Base-by-base conservation (phyloP, 2,113 vertebrate species). In the Rhea pennata region DNA sequence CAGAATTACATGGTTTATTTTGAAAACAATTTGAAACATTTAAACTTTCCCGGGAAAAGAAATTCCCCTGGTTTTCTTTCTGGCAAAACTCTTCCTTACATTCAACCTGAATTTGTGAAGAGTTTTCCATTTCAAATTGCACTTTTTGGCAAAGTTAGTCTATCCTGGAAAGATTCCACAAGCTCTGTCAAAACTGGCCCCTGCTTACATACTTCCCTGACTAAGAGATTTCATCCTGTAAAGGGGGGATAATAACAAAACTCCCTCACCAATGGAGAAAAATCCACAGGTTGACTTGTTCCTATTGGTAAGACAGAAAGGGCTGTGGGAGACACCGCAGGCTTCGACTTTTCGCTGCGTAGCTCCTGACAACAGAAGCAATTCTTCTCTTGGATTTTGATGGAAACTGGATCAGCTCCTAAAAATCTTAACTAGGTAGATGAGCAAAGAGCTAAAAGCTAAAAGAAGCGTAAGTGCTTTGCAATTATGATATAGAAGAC, bases 171-270 rank as follows among this genome's bases (percentile, higher is more conserved):
- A 58, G 70, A 61, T 77, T 95, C 96, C 93, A 95, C 90, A 64
- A 86, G 48, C 95, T 92, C 92, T 97, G 95, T 95, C 96, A 93
- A 95, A 96, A 95, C 94, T 96, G 94, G 95, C 94, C 96, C 84
- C 78, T n/a, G 80, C 93, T 91, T 40, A 84, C 84, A 91, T 96
- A 94, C 39, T 87, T 96, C 48, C 74, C 89, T 93, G 95, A 92
- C 67, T 95, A 93, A 93, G 84, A 94, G 78, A 91, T 85, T 95
- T 96, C 89, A 88, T 80, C 91, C 96, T 91, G 61, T 83, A 91
- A 95, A 95, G 83, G 58, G 75, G 19, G 94, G 87, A 92, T 93
- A 95, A 95, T 92, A 95, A 91, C 56, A 96, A 95, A 91, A 88
- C 78, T 73, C 83, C 84, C 75, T 71, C 67, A 77, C 78, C 59